Base-by-base conservation (phyloP, 2,888 invertebrate genomes). In the Eubasilissa splendida region DNA sequence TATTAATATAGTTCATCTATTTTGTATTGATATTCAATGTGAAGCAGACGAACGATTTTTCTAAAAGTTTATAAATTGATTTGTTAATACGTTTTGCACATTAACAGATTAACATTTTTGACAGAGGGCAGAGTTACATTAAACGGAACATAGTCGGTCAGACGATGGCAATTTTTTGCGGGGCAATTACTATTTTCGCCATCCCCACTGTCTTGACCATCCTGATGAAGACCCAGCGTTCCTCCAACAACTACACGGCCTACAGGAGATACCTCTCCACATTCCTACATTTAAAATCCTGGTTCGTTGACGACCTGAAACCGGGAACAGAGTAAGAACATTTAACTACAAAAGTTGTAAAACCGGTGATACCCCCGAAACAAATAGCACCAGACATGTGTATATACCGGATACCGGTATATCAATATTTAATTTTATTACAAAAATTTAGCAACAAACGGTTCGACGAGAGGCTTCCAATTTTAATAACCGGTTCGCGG, bases 201-300 rank as follows among this genome's bases (percentile, higher is more conserved):
- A 90, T 96, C 74, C 95, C 95, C 0, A 93, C 94, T 4, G 94
- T 97, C 82, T 88, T 95, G 4, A 89, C 91, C 0, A 92, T 96
- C 54, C 90, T 97, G 9, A 88, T 93, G 4, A 92, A 93, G 84
- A 95, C 97, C 0, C 91, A 92, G 42, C 93, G 93, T 85, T 96
- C 96, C 52, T 91, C 92, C 75, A 93, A 92, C 1, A 87, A 91
- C 0, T 87, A 90, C 66, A 91, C 92, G 0, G 94, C 96, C 0
- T 96, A 96, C 87, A 92, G 90, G 82, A 90, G 97, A 85, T 97
- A 97, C 86, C 87, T 96, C 10, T 92, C 94, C 9, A 97, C 97
- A 0, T 89, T 96, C 63, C 90, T 94, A 3, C 96, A 97, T 86
- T 93, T 95, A 80, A 87, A 92, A n/a, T 87, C 93, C 4, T 98